Evolutionary conservation across 2,888 invertebrate genomes (phyloP), one percentile per base, ranked within the genome.

Genomic region (Andrena praecox): DNA sequence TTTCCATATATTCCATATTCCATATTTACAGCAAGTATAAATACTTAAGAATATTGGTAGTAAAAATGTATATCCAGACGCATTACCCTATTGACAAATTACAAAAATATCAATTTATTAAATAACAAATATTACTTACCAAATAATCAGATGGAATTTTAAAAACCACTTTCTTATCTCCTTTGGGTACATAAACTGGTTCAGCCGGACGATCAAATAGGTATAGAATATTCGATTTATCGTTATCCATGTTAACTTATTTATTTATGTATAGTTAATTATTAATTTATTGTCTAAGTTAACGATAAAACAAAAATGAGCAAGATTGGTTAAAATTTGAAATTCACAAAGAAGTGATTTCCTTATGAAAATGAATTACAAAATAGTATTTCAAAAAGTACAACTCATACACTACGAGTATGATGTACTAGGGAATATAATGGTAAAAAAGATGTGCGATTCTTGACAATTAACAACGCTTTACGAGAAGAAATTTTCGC

Each of bases 141-240:
- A 96, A 95, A 90, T 95, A 97, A 77, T 95, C 95, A 7, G 95
- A 94, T 0, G 97, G 96, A 5, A 97, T 92, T 87, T 96, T 95
- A 89, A 97, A 96, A 42, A 95, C 95, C 0, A 95, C 93, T 66
- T 95, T 95, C 0, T 95, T 94, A 0, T 96, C 95, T 2, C 97
- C 97, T 94, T 97, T 97, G 85, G 96, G 96, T 94, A 97, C 96
- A 94, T 97, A 97, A 78, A 96, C 95, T 0, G 97, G 97, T 94
- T 97, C 97, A 82, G 95, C 95, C 10, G 97, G 97, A 54, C 97
- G 96, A 91, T 97, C 96, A 94, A 96, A 97, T 87, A 97, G 95
- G 42, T 93, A 91, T 24, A 94, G 88, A 62, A 94, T 89, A 62
- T 72, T 70, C 8, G 77, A 62, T 60, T 85, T 88, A n/a, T 86